A percentile compares a stretch with the other conserved stretches of the same genome.
Evolutionary conservation across 2,113 vertebrate species (phyloP).

Genomic region (Brachypodius melanocephalos): DNA sequence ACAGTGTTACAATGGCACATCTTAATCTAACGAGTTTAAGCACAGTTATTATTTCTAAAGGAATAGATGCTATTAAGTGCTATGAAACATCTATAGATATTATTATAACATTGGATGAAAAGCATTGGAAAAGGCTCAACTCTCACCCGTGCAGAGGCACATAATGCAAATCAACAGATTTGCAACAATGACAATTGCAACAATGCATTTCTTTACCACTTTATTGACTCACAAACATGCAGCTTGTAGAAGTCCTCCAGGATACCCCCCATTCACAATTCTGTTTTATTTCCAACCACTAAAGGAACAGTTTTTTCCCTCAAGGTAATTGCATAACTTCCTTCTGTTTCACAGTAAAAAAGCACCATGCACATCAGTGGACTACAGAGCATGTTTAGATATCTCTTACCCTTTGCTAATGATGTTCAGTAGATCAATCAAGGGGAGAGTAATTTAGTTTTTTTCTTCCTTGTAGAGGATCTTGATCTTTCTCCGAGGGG

Average conservation of each 20-base stretch:
- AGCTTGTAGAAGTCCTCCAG: background rate
- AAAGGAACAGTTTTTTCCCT: background rate
- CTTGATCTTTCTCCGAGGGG: conserved; percentile 26
- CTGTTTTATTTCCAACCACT: background rate
- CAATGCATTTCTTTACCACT: background rate
- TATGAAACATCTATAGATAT: background rate
- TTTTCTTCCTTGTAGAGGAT: background rate
- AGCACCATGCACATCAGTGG: background rate
- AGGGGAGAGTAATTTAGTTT: background rate
- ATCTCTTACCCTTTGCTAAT: background rate
- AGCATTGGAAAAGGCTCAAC: background rate
- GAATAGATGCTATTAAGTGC: background rate
- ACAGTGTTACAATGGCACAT: background rate
- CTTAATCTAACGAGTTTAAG: background rate
- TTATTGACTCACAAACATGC: background rate
- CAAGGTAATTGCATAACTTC: background rate
- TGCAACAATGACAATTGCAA: too few relatives aligned
- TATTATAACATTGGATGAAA: background rate
- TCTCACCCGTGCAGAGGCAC: background rate
- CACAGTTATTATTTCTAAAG: background rate
- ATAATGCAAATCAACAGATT: background rate
- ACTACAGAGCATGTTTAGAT: background rate
- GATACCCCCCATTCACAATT: background rate
- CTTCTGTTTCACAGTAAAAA: background rate
- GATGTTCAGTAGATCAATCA: conserved; percentile 34